Evolutionary conservation across 92 coral and sea anemone species (phyloP).

Genomic region (Zoanthus sociatus): DNA sequence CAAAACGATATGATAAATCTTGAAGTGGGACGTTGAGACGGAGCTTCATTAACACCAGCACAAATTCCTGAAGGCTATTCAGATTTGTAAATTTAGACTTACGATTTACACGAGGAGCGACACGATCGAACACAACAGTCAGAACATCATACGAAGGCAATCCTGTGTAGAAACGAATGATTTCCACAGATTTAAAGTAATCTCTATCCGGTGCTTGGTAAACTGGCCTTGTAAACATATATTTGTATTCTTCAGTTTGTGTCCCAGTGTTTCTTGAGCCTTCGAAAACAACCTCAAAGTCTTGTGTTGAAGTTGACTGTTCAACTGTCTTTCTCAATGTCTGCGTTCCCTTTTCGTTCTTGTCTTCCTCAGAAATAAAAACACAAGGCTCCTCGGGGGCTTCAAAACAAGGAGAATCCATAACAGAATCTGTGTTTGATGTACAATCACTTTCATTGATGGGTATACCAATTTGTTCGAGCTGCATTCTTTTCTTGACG

Average conservation of each 20-base stretch:
- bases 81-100: slow-evolving; percentile 6
- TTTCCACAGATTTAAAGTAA: slow-evolving; percentile 35
- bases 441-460: too few species aligned
- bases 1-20: slow-evolving; percentile 54
- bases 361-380: too few species aligned
- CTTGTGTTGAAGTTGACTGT: not conserved
- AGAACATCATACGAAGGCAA: slow-evolving; percentile 14
- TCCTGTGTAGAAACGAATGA: slow-evolving; percentile 37
- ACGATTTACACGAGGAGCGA: slow-evolving; percentile 50
- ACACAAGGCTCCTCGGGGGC: too few species aligned
- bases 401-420: too few species aligned
- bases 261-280: slow-evolving; percentile 34
- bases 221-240: slow-evolving; percentile 42
- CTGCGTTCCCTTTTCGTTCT: not conserved
- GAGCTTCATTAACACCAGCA: slow-evolving; percentile 50
- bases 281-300: not conserved
- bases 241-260: not conserved
- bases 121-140: slow-evolving; percentile 32
- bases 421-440: too few species aligned
- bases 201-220: slow-evolving; percentile 57
- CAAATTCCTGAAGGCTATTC: slow-evolving; percentile 38
- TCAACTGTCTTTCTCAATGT: not conserved
- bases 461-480: too few species aligned
- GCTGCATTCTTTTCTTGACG: too few species aligned
- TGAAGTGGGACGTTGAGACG: slow-evolving; percentile 57